A percentile compares a stretch with the other conserved stretches of the same genome.
These are phyloP conservation scores for Atethmia centrago DNA, from an alignment of 2,888 invertebrate species.

Conservation along the genomic window DNA sequence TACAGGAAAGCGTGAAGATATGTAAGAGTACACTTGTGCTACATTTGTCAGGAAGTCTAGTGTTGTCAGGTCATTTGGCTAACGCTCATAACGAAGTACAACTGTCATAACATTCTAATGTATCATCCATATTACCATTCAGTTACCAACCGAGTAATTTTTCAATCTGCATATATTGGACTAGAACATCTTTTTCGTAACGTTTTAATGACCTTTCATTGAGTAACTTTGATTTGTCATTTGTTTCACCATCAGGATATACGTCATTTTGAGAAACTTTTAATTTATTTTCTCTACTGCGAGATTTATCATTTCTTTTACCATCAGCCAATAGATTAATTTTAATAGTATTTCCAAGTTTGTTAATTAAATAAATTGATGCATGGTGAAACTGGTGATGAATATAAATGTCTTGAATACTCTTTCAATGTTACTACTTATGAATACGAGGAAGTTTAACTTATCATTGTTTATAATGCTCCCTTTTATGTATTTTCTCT, in stretches of 20 bases:
- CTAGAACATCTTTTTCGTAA: conserved; percentile 27
- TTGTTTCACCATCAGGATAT: conserved; percentile 29
- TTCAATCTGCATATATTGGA: conserved; percentile 67
- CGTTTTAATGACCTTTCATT: conserved; percentile 62
- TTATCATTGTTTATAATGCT: conserved; percentile 42
- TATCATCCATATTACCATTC: conserved; percentile 67
- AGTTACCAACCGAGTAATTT: conserved; percentile 70
- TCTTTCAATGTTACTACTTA: conserved; percentile 31
- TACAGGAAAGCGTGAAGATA: conserved; percentile 46
- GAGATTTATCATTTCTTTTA: background rate
- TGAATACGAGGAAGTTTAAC: conserved; percentile 31
- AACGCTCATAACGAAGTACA: conserved; percentile 77
- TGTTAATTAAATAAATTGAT: background rate
- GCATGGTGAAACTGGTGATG: conserved; percentile 41
- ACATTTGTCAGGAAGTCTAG: conserved; percentile 84
- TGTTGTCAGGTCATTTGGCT: conserved; percentile 84
- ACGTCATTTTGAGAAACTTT: background rate
- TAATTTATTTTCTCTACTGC: background rate
- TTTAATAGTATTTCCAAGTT: background rate
- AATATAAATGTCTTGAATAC: conserved; percentile 15
- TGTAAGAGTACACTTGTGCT: conserved; percentile 77
- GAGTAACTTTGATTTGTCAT: conserved; percentile 25
- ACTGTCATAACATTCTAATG: conserved; percentile 83
- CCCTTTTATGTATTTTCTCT: conserved; percentile 36
- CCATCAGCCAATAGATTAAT: background rate